Evolutionary conservation across 2,113 vertebrate species (phyloP).

Genomic region (Brachypodius melanocephalos): DNA sequence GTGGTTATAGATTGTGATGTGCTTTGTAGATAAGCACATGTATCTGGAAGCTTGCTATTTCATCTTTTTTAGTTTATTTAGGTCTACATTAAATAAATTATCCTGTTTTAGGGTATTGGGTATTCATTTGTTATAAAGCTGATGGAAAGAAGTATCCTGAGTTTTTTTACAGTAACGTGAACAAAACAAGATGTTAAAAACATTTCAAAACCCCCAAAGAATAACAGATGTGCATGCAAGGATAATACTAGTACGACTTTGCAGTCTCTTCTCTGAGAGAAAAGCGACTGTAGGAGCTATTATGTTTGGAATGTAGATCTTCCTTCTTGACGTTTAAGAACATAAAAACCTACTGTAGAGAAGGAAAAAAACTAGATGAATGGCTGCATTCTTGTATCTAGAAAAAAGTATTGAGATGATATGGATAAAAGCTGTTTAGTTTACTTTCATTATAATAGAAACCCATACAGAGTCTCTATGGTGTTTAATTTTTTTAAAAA

Average conservation of each 20-base stretch:
- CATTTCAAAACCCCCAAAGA: not conserved
- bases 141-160: not conserved
- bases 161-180: not conserved
- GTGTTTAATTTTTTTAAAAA: not conserved
- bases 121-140: not conserved
- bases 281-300: not conserved
- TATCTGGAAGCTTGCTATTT: not conserved
- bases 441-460: not conserved
- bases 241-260: not conserved
- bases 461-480: not conserved
- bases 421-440: not conserved
- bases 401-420: not conserved
- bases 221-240: not conserved
- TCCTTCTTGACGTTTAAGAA: not conserved
- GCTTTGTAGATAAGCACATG: not conserved
- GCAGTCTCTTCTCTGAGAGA: not conserved
- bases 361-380: not conserved
- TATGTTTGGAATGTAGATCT: not conserved
- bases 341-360: not conserved
- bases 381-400: not conserved
- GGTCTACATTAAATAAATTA: not conserved
- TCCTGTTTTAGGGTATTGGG: not conserved
- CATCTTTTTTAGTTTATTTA: not conserved
- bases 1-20: not conserved
- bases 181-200: not conserved